Conservation (phyloP, 2,797 vertebrate genomes). For the Adrianichthys oophorus region DNA sequence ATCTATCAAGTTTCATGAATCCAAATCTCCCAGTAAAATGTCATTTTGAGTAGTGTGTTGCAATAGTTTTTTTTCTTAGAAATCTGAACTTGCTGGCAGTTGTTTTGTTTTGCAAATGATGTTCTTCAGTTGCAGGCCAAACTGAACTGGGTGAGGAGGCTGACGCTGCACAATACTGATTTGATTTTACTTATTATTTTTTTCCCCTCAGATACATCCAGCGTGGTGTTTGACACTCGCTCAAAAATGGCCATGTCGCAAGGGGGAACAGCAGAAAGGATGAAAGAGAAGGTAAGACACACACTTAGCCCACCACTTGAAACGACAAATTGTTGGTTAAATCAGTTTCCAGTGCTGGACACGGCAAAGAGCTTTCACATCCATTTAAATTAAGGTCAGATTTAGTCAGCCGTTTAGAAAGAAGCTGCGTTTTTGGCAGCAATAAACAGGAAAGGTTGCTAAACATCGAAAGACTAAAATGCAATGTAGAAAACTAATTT, state of each 20-base stretch:
- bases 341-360: conserved; percentile 8
- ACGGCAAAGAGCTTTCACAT: conserved; percentile 11
- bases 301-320: background rate
- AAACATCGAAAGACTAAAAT: background rate
- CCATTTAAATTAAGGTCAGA: conserved; percentile 13
- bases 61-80: background rate
- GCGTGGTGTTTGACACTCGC: conserved; percentile 94
- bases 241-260: conserved; percentile 96
- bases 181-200: conserved; percentile 1
- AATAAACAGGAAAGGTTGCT: background rate
- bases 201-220: conserved; percentile 81
- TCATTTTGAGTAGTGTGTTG: background rate
- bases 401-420: conserved; percentile 12
- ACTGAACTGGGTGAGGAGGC: background rate
- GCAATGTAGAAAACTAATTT: background rate
- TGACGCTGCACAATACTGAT: conserved; percentile 3
- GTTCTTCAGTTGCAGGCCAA: conserved; percentile 2
- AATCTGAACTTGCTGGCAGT: conserved; percentile 6
- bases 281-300: conserved; percentile 93
- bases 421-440: conserved; percentile 14
- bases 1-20: background rate
- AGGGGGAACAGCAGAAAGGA: conserved; percentile 91
- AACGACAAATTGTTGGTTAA: background rate
- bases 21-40: background rate
- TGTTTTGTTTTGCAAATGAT: conserved; percentile 76